Evolutionary conservation across 2,113 vertebrate species (phyloP).

Genomic region (Takifugu flavidus): DNA sequence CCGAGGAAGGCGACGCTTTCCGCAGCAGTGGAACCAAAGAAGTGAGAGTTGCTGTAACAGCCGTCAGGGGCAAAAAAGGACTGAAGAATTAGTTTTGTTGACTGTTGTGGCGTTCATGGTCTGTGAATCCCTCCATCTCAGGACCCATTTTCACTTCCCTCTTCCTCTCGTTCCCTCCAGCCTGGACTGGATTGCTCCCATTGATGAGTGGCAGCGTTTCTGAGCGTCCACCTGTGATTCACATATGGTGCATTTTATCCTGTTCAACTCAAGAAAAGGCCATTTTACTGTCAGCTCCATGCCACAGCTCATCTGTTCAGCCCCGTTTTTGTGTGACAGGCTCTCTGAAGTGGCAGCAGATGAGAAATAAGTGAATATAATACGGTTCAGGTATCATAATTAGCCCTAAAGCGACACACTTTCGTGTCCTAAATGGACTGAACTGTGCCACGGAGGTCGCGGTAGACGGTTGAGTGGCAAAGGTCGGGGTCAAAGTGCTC

Average conservation of each 20-base stretch:
- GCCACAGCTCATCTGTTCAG: too few species aligned
- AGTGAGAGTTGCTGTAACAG: too few species aligned
- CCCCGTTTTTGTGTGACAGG: too few species aligned
- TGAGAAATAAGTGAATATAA: neutral
- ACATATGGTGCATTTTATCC: too few species aligned
- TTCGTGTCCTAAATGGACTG: slow-evolving; percentile 33
- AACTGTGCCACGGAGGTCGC: slow-evolving; percentile 24
- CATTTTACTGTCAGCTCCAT: too few species aligned
- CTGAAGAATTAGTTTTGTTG: slow-evolving; percentile 13
- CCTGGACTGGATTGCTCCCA: too few species aligned
- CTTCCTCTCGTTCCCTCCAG: slow-evolving; percentile 14
- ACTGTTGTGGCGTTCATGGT: neutral
- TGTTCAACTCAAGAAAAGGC: too few species aligned
- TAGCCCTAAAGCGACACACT: slow-evolving; percentile 49
- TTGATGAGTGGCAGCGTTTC: too few species aligned
- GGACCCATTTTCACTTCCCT: slow-evolving; percentile 32
- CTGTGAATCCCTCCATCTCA: slow-evolving; percentile 37
- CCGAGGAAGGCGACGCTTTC: too few species aligned
- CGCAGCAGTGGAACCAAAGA: too few species aligned
- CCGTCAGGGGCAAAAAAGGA: neutral
- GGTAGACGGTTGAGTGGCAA: slow-evolving; percentile 31
- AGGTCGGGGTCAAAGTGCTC: slow-evolving; percentile 23
- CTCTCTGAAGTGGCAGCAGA: slow-evolving; percentile 2
- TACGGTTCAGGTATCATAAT: slow-evolving; percentile 36
- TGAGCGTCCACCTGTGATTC: too few species aligned